These are phyloP conservation scores for Melanaphis sacchari DNA, from an alignment of 1,140 invertebrate species.

Conservation along the genomic window DNA sequence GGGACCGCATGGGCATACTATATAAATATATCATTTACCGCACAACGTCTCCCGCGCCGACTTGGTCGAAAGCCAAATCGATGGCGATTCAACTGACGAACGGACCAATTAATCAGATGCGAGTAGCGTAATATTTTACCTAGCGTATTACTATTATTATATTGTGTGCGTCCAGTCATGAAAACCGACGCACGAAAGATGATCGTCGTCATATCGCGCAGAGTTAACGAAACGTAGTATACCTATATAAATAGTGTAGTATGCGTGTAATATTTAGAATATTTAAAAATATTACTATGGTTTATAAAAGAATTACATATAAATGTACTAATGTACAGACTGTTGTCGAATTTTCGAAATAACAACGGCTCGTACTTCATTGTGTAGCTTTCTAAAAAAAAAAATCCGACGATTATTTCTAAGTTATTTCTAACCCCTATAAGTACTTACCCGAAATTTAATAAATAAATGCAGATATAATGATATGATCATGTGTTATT, in stretches of 20 bases:
- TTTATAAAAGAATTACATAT: neutral
- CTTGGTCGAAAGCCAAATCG: slow-evolving; percentile 31
- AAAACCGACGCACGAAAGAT: neutral
- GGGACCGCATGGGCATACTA: neutral
- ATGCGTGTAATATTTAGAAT: neutral
- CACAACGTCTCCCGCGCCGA: neutral
- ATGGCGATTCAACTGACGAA: neutral
- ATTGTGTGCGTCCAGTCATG: neutral
- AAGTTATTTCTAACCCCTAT: neutral
- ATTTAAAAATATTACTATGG: neutral
- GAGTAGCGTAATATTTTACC: neutral
- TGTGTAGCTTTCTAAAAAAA: neutral
- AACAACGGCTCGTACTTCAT: neutral
- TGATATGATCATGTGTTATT: too few relatives aligned
- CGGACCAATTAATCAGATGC: slow-evolving; percentile 22
- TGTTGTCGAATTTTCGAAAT: neutral
- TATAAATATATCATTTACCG: neutral
- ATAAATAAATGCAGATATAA: too few relatives aligned
- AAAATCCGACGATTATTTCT: neutral
- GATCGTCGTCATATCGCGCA: neutral
- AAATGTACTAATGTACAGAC: too few relatives aligned
- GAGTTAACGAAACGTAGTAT: neutral
- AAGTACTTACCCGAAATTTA: neutral
- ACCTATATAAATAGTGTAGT: neutral
- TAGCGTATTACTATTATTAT: neutral